Evolutionary conservation across 2,888 invertebrate species (phyloP).

Genomic region (Acanthosepion lycidas): DNA sequence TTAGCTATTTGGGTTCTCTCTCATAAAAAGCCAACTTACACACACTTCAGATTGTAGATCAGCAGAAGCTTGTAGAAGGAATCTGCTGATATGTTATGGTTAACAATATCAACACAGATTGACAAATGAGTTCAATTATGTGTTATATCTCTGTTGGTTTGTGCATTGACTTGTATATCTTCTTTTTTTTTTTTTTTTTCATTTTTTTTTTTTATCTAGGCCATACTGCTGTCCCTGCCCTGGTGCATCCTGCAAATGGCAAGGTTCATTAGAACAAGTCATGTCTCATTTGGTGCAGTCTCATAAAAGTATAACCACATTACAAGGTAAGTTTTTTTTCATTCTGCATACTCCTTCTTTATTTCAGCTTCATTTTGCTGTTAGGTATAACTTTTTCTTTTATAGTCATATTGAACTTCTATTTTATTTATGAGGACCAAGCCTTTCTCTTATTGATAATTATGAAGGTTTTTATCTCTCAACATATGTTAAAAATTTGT

Average conservation of each 20-base stretch:
- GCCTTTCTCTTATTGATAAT: no score
- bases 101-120: no score
- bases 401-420: no score
- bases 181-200: neutral
- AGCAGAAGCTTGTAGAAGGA: no score
- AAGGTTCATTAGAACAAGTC: slow-evolving; percentile 96
- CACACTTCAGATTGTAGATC: no score
- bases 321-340: slow-evolving; percentile 82
- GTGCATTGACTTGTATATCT: neutral
- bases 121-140: slow-evolving; percentile 33
- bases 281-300: slow-evolving; percentile 95
- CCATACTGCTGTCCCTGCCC: slow-evolving; percentile 99
- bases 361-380: neutral
- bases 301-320: slow-evolving; percentile 96
- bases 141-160: slow-evolving; percentile 15
- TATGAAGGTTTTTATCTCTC: no score
- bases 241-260: slow-evolving; percentile 99
- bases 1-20: no score
- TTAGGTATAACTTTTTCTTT: neutral
- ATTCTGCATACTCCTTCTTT: neutral
- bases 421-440: no score
- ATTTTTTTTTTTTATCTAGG: slow-evolving; percentile 75
- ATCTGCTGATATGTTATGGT: no score
- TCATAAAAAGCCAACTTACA: no score
- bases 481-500: no score